Base-by-base conservation (phyloP, 2,888 invertebrate genomes). In the Abscondita cerata region DNA sequence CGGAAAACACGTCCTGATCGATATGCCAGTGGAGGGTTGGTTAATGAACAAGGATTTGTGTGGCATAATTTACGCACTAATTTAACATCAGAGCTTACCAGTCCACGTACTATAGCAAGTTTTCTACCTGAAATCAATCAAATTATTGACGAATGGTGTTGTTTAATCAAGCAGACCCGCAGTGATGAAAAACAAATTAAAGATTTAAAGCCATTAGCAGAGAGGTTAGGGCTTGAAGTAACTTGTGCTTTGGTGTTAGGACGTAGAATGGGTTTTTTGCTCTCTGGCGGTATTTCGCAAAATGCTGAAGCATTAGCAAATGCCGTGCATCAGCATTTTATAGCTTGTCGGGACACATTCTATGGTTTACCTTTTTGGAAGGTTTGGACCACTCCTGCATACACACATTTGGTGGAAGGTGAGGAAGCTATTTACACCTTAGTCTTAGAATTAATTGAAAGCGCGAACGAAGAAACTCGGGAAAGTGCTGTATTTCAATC, bases 361-460 rank as follows among this genome's bases (percentile, higher is more conserved):
- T 94, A 90, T 76, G 92, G 93, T 0, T 84, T 91, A 34, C 92
- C 93, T 0, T 78, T 91, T 55, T 94, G 93, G 93, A 93, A 93
- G 80, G 84, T 91, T 63, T 85, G 89, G 12, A 87, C 89, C 0
- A 92, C 93, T 0, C 81, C 84, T 48, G 84, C 90, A 0, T 95
- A 93, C 77, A 85, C 83, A 53, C 85, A 87, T 2, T 87, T 93
- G 66, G 86, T 86, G 11, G 80, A 84, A 64, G 89, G 90, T 78
- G 94, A 95, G 78, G 91, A 93, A 72, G 86, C 85, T 56, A 90
- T 94, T 76, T 93, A 94, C 77, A 73, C 75, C 20, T 86, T 93
- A 77, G 90, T 92, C 73, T 89, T 91, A 19, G 90, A 92, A 76
- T 83, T 93, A 76, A 89, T 93, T 75, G 89, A 90, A 67, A 84